Evolutionary conservation across 2,113 vertebrate species (phyloP).

Genomic region (Oreotrochilus melanogaster): DNA sequence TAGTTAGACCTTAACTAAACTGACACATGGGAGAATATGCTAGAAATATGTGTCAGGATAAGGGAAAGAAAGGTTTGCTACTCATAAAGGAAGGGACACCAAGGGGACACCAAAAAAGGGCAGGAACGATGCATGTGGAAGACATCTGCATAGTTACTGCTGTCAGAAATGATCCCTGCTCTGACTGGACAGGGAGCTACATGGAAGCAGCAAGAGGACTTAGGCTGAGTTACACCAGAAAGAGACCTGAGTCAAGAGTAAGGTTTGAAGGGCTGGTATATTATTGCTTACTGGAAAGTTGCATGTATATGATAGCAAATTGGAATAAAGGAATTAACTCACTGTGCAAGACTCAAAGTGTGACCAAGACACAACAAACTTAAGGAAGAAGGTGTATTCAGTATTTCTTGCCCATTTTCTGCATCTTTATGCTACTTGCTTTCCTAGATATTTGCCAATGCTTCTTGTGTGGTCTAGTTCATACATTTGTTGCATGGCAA

Average conservation of each 20-base stretch:
- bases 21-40: not conserved
- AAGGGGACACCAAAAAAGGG: not conserved
- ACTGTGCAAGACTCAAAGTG: not conserved
- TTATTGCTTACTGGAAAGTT: not conserved
- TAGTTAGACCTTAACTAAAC: not conserved
- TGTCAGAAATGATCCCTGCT: not conserved
- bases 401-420: not conserved
- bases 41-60: not conserved
- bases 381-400: not conserved
- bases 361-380: not conserved
- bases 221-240: not conserved
- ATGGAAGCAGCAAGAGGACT: not conserved
- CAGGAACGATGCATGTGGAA: accelerated
- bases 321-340: not conserved
- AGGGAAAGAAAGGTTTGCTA: not conserved
- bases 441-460: not conserved
- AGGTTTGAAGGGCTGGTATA: not conserved
- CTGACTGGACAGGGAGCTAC: not conserved
- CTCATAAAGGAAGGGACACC: not conserved
- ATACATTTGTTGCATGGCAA: not conserved
- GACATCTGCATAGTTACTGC: not conserved
- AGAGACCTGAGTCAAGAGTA: not conserved
- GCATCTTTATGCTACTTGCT: not conserved
- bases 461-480: not conserved
- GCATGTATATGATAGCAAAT: accelerated